A percentile compares a stretch with the other conserved stretches of the same genome.
Conservation (phyloP, 2,113 vertebrate genomes). For the Bufo bufo region DNA sequence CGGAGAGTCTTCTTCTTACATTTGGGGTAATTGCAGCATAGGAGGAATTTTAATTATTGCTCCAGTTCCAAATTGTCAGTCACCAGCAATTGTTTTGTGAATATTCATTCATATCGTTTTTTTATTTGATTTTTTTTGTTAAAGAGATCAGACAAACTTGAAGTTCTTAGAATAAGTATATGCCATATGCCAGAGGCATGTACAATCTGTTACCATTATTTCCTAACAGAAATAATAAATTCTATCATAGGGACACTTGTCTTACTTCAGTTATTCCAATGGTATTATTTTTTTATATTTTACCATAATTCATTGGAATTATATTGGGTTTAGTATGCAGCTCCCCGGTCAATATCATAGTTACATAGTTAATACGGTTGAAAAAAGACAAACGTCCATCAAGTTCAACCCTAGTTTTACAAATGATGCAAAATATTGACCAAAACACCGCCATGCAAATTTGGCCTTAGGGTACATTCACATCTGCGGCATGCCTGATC, state of each 20-base stretch:
- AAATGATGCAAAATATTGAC: no score
- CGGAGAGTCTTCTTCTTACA: background rate
- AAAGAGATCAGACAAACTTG: constrained; percentile 14
- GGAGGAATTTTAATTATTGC: constrained; percentile 10
- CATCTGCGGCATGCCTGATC: no score
- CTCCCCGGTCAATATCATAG: no score
- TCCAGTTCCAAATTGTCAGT: constrained; percentile 1
- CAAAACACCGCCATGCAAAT: no score
- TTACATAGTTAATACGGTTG: no score
- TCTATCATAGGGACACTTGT: background rate
- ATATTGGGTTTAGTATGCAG: no score
- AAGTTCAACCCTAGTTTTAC: no score
- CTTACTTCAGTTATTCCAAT: background rate
- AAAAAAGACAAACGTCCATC: no score
- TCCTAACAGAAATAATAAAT: background rate
- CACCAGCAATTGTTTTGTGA: background rate
- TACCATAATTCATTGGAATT: no score
- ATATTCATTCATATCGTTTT: constrained; percentile 13
- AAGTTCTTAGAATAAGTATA: constrained; percentile 18
- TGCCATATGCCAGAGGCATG: constrained; percentile 4
- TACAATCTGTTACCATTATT: constrained; percentile 18
- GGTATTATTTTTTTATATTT: background rate
- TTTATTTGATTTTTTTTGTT: background rate
- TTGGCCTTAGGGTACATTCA: no score
- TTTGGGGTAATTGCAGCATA: constrained; percentile 8